Percentiles rank a stretch among this genome's conserved stretches.
Evolutionary conservation across 35 echinoderm and acorn worm genomes (phyloP).

Genomic region (Chiridota heheva): DNA sequence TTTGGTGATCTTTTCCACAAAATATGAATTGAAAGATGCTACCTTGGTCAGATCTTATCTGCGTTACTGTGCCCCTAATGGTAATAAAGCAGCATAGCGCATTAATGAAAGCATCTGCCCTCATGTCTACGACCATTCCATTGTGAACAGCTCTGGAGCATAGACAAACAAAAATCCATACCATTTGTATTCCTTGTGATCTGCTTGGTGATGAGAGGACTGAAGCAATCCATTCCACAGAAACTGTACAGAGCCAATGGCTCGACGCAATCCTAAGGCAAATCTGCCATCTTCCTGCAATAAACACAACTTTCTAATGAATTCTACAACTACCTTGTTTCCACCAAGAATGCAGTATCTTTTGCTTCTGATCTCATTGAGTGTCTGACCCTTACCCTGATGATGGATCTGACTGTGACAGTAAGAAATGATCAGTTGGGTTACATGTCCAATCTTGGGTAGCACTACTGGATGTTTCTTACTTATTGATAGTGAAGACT

Average conservation of each 20-base stretch:
- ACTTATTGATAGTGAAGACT: not conserved
- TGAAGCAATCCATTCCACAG: constrained; percentile 71
- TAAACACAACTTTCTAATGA: constrained; percentile 13
- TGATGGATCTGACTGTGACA: constrained; percentile 37
- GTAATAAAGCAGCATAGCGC: constrained; percentile 55
- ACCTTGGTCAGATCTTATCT: not conserved
- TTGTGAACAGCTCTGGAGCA: constrained; percentile 61
- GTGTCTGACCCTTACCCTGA: constrained; percentile 44
- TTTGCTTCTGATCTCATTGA: constrained; percentile 24
- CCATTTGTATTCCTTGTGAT: constrained; percentile 36
- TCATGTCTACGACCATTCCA: constrained; percentile 49
- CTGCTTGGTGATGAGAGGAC: constrained; percentile 51
- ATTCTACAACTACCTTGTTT: not conserved
- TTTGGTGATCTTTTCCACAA: too few relatives aligned
- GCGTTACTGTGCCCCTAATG: constrained; percentile 6
- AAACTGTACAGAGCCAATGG: constrained; percentile 47
- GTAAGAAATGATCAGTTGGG: constrained; percentile 28
- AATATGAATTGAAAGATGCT: too few relatives aligned
- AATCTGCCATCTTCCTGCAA: constrained; percentile 64
- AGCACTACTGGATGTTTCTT: constrained; percentile 50
- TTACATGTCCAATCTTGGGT: constrained; percentile 37
- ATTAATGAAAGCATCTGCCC: constrained; percentile 63
- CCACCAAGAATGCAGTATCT: constrained; percentile 56
- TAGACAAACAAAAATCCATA: constrained; percentile 62
- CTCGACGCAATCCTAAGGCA: constrained; percentile 64